Evolutionary conservation across 2,888 invertebrate genomes (phyloP).

Genomic region (Nemapogon koenigi): DNA sequence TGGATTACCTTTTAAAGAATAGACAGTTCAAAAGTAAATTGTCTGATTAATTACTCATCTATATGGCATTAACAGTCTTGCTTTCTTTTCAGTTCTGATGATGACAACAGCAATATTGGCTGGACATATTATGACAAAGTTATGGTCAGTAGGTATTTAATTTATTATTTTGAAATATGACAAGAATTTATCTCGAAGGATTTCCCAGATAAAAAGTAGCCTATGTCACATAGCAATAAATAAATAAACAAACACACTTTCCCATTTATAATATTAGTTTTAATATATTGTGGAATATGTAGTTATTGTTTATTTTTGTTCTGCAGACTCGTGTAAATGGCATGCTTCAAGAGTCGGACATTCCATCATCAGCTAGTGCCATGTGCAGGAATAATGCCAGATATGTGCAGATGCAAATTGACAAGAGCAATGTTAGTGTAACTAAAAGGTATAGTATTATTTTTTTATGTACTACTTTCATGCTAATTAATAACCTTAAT

Average conservation of each 20-base stretch:
- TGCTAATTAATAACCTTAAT: not conserved
- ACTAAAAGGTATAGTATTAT: conserved; percentile 38
- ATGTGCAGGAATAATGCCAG: conserved; percentile 41
- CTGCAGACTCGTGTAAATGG: conserved; percentile 56
- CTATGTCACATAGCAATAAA: too few relatives aligned
- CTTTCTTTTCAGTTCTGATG: conserved; percentile 46
- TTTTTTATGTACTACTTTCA: conserved; percentile 1
- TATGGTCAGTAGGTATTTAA: conserved; percentile 58
- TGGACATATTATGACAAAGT: conserved; percentile 78
- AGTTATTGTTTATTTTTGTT: conserved; percentile 4
- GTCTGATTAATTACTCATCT: too few relatives aligned
- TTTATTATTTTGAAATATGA: conserved; percentile 2
- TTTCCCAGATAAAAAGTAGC: too few relatives aligned
- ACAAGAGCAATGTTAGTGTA: conserved; percentile 52
- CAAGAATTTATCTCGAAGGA: too few relatives aligned
- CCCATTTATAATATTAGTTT: not conserved
- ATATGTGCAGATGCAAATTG: conserved; percentile 52
- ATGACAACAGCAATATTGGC: conserved; percentile 66
- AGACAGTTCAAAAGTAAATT: too few relatives aligned
- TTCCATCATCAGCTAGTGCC: conserved; percentile 55
- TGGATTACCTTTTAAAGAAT: too few relatives aligned
- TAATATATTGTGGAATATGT: not conserved
- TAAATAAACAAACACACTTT: too few relatives aligned
- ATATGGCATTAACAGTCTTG: conserved; percentile 1
- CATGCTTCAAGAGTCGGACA: conserved; percentile 53